Evolutionary conservation across 2,888 invertebrate species (phyloP).

Genomic region (Cylloceria caligata): DNA sequence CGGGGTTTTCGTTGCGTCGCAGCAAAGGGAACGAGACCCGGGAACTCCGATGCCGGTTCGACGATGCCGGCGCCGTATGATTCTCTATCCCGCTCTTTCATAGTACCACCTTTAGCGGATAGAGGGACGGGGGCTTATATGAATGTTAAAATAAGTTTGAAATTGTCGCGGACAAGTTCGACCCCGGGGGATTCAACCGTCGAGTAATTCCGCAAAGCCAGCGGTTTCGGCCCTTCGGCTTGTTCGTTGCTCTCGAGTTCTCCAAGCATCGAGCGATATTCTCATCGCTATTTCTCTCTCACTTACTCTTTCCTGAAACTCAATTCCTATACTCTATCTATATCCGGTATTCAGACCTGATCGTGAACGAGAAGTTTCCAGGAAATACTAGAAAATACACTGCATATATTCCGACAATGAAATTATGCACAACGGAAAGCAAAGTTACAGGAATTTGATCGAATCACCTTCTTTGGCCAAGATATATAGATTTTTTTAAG

Average conservation of each 20-base stretch:
- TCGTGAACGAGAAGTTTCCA: slow-evolving; percentile 52
- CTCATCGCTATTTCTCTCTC: slow-evolving; percentile 11
- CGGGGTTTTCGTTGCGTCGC: slow-evolving; percentile 52
- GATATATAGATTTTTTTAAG: not conserved
- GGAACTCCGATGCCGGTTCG: slow-evolving; percentile 66
- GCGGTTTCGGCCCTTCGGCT: slow-evolving; percentile 83
- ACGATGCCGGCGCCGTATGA: slow-evolving; percentile 54
- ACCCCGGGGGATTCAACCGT: slow-evolving; percentile 82
- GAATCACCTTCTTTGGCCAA: not conserved
- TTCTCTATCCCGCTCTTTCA: slow-evolving; percentile 44
- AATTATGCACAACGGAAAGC: not conserved
- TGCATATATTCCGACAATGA: not conserved
- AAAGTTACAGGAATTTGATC: not conserved
- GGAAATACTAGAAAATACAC: slow-evolving; percentile 17
- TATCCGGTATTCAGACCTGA: slow-evolving; percentile 21
- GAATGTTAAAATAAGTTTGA: slow-evolving; percentile 85
- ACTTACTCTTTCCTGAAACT: slow-evolving; percentile 44
- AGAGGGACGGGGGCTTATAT: slow-evolving; percentile 82
- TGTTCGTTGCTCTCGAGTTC: slow-evolving; percentile 53
- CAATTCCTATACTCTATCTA: slow-evolving; percentile 31
- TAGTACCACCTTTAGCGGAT: slow-evolving; percentile 46
- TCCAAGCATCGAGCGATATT: slow-evolving; percentile 50
- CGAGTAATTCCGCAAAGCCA: slow-evolving; percentile 83
- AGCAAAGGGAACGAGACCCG: slow-evolving; percentile 54
- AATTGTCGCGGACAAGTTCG: slow-evolving; percentile 85